phyloP scores from a whole-genome alignment of 2,113 vertebrate genomes.

The Tyrannus savana region DNA sequence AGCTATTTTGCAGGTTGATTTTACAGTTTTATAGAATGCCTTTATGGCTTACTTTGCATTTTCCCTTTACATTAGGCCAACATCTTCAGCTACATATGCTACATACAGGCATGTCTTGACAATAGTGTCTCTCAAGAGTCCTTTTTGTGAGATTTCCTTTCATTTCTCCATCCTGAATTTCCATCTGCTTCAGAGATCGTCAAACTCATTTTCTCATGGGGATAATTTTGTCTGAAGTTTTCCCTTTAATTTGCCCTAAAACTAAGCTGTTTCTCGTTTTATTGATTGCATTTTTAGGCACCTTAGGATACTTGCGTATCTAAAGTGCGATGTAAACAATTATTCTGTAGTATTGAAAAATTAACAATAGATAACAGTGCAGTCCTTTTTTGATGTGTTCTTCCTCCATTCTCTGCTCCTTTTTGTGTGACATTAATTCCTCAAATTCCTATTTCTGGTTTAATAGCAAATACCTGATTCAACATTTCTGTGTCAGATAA shows the following conservation, averaged over 20 bases:
- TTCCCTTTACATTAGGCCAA: not conserved
- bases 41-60: not conserved
- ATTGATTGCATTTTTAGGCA: not conserved
- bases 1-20: not conserved
- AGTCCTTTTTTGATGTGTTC: rapidly evolving
- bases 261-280: not conserved
- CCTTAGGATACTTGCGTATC: not conserved
- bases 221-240: not conserved
- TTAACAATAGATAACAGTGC: not conserved
- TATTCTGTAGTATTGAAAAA: not conserved
- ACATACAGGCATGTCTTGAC: not conserved
- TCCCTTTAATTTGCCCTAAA: not conserved
- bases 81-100: not conserved
- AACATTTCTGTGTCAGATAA: not conserved
- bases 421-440: not conserved
- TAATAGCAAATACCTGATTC: not conserved
- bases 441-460: not conserved
- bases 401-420: not conserved
- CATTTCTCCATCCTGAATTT: not conserved
- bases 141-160: not conserved
- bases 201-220: not conserved
- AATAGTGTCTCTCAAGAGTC: not conserved
- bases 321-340: not conserved
- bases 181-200: not conserved
- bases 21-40: not conserved